A percentile compares a stretch with the other conserved stretches of the same genome.
Conservation (phyloP, 2,888 invertebrate species). For the Anodontia alba region DNA sequence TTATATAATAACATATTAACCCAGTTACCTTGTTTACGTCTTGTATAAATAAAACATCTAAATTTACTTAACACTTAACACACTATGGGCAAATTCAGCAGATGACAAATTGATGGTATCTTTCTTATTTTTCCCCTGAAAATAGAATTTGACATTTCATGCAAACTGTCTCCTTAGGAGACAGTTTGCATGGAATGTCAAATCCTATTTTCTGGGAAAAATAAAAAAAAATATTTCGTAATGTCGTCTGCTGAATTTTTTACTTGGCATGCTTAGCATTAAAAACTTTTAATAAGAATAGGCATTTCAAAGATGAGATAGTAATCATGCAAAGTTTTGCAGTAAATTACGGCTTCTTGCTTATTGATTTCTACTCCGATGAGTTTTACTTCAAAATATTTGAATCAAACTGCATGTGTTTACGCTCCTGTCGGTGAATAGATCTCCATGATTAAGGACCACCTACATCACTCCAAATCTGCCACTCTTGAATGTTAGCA, state of each 20-base stretch:
- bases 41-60: not conserved
- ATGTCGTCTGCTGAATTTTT: too few relatives aligned
- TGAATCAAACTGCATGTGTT: constrained; percentile 16
- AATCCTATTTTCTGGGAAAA: too few relatives aligned
- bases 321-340: not conserved
- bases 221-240: too few relatives aligned
- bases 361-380: not conserved
- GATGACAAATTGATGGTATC: too few relatives aligned
- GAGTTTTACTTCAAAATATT: not conserved
- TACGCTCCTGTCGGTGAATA: constrained; percentile 6
- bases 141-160: too few relatives aligned
- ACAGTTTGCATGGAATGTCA: too few relatives aligned
- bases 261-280: too few relatives aligned
- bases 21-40: not conserved
- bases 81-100: too few relatives aligned
- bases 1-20: too few relatives aligned
- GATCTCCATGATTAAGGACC: constrained; percentile 1
- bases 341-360: not conserved
- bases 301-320: not conserved
- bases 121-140: too few relatives aligned
- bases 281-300: not conserved
- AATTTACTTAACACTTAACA: not conserved
- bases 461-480: not conserved
- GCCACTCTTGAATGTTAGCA: too few relatives aligned
- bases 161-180: too few relatives aligned